Conservation (phyloP, 2,113 vertebrate species). For the Entomyzon cyanotis region DNA sequence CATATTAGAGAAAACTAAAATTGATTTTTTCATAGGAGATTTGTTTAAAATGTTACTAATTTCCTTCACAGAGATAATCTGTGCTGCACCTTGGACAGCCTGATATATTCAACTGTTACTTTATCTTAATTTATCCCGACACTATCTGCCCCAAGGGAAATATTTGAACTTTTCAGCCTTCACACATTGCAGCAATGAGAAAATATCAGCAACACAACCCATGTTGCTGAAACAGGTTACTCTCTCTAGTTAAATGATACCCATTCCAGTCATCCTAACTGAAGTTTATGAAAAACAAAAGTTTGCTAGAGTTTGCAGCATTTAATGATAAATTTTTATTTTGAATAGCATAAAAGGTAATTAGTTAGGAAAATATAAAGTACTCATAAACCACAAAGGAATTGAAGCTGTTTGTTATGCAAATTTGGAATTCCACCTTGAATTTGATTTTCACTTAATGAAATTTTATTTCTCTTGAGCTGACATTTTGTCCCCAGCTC, state of each 20-base stretch:
- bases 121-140: conserved; percentile 62
- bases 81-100: neutral
- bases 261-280: neutral
- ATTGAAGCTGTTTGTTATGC: neutral
- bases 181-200: conserved; percentile 37
- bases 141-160: conserved; percentile 61
- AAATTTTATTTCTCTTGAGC: neutral
- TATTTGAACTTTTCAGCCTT: conserved; percentile 54
- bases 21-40: neutral
- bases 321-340: neutral
- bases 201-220: conserved; percentile 37
- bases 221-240: conserved; percentile 29
- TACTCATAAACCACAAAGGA: neutral
- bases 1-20: neutral
- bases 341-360: neutral
- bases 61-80: neutral
- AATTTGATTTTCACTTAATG: conserved; percentile 2
- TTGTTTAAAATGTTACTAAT: neutral
- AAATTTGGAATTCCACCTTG: conserved; percentile 41
- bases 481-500: neutral
- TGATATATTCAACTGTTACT: conserved; percentile 17
- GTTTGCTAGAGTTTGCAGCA: conserved; percentile 2
- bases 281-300: neutral
- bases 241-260: conserved; percentile 33
- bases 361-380: neutral